A percentile compares a stretch with the other conserved stretches of the same genome.
Evolutionary conservation across 2,113 vertebrate species (phyloP).

Genomic region (Ammodytes marinus): DNA sequence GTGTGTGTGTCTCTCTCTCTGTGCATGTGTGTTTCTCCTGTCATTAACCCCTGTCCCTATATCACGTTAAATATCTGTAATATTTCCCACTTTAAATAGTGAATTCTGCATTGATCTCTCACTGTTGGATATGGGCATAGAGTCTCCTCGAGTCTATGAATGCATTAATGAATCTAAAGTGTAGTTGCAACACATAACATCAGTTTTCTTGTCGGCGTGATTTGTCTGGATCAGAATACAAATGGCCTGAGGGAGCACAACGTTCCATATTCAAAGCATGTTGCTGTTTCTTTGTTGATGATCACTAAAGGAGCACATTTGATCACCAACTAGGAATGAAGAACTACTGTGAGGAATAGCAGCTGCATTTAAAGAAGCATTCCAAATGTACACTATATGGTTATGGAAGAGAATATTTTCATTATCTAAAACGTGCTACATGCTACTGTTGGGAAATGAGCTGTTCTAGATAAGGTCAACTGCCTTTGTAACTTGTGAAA

Average conservation of each 20-base stretch:
- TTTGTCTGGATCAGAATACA: conserved; percentile 61
- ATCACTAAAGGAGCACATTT: conserved; percentile 45
- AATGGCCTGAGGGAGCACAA: conserved; percentile 67
- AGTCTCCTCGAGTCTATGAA: conserved; percentile 38
- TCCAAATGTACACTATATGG: too few relatives aligned
- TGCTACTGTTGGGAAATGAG: background rate
- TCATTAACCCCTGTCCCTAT: background rate
- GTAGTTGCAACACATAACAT: conserved; percentile 65
- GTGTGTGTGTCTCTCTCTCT: background rate
- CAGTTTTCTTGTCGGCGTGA: conserved; percentile 55
- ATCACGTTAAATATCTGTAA: background rate
- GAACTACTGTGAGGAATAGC: conserved; percentile 30
- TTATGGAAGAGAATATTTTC: background rate
- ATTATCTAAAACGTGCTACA: background rate
- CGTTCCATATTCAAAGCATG: conserved; percentile 51
- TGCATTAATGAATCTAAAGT: conserved; percentile 37
- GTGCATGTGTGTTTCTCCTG: background rate
- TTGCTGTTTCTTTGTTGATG: conserved; percentile 52
- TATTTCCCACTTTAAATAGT: background rate
- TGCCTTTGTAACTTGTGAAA: background rate
- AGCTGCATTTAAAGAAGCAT: too few relatives aligned
- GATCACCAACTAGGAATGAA: conserved; percentile 46
- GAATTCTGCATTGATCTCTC: conserved; percentile 11
- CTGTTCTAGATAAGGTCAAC: background rate
- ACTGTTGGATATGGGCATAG: conserved; percentile 5